phyloP scores from a whole-genome alignment of 1,140 invertebrate genomes.

The Lordiphosa mommai region DNA sequence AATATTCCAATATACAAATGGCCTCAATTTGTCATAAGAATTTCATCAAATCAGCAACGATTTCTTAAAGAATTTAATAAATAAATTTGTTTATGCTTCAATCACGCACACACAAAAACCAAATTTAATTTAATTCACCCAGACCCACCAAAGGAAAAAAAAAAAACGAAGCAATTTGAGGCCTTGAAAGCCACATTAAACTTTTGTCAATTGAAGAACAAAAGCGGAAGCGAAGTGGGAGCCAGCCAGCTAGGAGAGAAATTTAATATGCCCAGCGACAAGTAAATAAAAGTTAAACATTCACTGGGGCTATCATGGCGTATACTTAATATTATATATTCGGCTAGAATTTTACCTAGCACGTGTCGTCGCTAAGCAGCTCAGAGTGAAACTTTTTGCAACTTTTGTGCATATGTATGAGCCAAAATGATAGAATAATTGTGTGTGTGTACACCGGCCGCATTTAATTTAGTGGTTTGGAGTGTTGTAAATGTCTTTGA shows the following conservation, averaged over 20 bases:
- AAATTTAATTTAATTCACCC: constrained; percentile 64
- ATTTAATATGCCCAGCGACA: constrained; percentile 50
- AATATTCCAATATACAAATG: constrained; percentile 9
- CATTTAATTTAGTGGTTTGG: constrained; percentile 39
- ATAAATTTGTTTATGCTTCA: constrained; percentile 69
- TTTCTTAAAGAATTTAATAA: constrained; percentile 44
- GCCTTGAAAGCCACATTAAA: constrained; percentile 42
- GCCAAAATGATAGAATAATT: constrained; percentile 52
- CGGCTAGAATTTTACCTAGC: constrained; percentile 9
- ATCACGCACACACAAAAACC: constrained; percentile 33
- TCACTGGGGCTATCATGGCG: constrained; percentile 39
- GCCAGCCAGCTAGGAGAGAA: constrained; percentile 11
- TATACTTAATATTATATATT: constrained; percentile 44
- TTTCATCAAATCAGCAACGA: neutral
- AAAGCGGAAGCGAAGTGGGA: neutral
- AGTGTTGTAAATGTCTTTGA: constrained; percentile 8
- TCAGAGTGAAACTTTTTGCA: constrained; percentile 22
- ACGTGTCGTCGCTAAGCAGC: constrained; percentile 55
- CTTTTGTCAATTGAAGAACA: constrained; percentile 27
- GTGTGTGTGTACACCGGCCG: constrained; percentile 28
- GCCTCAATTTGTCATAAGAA: constrained; percentile 19
- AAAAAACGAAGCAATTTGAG: constrained; percentile 46
- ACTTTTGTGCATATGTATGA: constrained; percentile 23
- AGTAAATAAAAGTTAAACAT: constrained; percentile 53
- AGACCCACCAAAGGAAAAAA: constrained; percentile 1